Evolutionary conservation across 2,888 invertebrate species (phyloP), one percentile per base, ranked within the genome.

Genomic region (Tuberolachnus salignus): DNA sequence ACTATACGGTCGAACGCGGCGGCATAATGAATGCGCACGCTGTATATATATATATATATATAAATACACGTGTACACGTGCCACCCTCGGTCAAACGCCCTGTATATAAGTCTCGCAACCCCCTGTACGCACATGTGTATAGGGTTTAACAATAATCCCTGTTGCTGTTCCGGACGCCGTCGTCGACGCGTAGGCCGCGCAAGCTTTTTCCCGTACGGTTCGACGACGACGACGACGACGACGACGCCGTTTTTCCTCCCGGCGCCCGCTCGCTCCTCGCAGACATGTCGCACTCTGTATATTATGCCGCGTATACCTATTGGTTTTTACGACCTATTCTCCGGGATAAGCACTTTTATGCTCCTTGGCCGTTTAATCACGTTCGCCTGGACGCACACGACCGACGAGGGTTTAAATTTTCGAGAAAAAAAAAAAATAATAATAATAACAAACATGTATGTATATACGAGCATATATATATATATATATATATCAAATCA

Each of bases 251-350:
- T 66, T 67, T 66, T 75, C 66, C 66, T 66, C 46, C 46, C 44
- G 13, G 55, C 44, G n/a, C 55, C 66, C 66, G 21, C 42, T 63
- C 19, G 19, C 34, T 42, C 19, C 63, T 63, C 19, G 14, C 42
- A 34, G 55, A 64, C 19, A 55, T 46, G 66, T 57, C 74, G 64
- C 53, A 19, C 44, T 19, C 26, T 49, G 23, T 49, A 64, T 63
- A 73, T 63, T 49, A 13, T 46, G 4, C 6, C 23, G n/a, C 14
- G 23, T 34, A 51, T 46, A 75, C 75, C 75, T 75, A 67, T 66
- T 57, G 75, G 75, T 66, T 75, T 75, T 75, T 75, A 75, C 75
- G 75, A 67, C 75, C 64, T 55, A 66, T 66, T 57, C 75, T 55
- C 46, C 46, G 73, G 73, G 73, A 74, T 74, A 74, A 74, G 73